Percentiles rank a stretch among this genome's conserved stretches.
Conservation (phyloP, 2,113 vertebrate genomes). For the Rattus rattus region DNA sequence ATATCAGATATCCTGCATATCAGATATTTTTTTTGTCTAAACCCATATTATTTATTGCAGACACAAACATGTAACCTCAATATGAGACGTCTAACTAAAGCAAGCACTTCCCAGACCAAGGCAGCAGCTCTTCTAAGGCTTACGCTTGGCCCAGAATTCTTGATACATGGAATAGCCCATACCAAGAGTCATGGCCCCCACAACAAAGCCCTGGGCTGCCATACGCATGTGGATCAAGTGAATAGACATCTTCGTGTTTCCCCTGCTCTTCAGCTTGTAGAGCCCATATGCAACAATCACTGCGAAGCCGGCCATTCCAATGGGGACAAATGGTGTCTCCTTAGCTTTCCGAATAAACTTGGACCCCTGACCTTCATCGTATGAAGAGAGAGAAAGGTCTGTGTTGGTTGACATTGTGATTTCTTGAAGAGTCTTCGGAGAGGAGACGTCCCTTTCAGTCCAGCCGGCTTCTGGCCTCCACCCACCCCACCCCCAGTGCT, state of each 20-base stretch:
- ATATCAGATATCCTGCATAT: background rate
- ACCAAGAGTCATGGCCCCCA: constrained; percentile 94
- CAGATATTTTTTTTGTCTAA: constrained; percentile 76
- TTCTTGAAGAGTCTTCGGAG: constrained; percentile 71
- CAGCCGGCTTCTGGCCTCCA: no score
- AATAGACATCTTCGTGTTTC: constrained; percentile 94
- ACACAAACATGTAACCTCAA: constrained; percentile 74
- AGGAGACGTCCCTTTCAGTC: constrained; percentile 52
- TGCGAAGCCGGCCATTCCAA: constrained; percentile 92
- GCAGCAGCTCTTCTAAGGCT: constrained; percentile 77
- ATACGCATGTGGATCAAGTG: constrained; percentile 97
- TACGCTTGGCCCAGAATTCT: constrained; percentile 89
- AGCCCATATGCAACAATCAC: constrained; percentile 92
- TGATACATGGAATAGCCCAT: constrained; percentile 93
- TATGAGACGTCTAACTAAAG: constrained; percentile 78
- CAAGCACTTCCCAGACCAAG: constrained; percentile 60
- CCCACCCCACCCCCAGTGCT: no score
- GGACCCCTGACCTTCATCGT: constrained; percentile 88
- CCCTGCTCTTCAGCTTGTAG: constrained; percentile 91
- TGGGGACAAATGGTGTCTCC: constrained; percentile 92
- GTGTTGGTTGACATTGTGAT: constrained; percentile 85
- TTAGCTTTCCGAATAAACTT: constrained; percentile 91
- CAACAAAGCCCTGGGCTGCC: constrained; percentile 96
- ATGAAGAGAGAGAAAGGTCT: constrained; percentile 75
- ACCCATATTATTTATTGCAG: constrained; percentile 46